Base-by-base conservation (phyloP, 1,140 invertebrate genomes). In the Bombus superbus region DNA sequence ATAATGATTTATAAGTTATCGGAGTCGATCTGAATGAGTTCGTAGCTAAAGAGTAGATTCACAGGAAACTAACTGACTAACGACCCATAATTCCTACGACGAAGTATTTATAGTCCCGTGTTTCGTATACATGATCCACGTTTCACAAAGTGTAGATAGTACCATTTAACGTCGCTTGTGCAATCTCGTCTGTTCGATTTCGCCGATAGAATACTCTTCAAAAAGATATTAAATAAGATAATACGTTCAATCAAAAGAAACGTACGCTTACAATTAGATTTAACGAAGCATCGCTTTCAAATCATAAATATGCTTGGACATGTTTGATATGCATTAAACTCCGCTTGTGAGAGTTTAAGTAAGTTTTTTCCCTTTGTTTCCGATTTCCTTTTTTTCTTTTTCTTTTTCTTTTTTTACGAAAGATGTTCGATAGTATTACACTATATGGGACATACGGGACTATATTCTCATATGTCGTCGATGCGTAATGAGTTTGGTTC, bases 1-100 rank as follows among this genome's bases (percentile, higher is more conserved):
- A 13, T 68, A 78, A 81, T 69, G 64, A 86, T 82, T 78, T 42
- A 89, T 78, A 42, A 89, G 42, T 76, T 72, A 72, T 74, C 73
- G 38, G 10, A 44, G 15, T 25, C 25, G 35, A 32, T 64, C 32
- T 22, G 15, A 9, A 22, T 4, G 44, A 35, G 66, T 25, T 18
- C 32, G 25, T 28, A 44, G 47, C 1, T 15, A 32, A n/a, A 32
- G 40, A 66, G 1, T 28, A 47, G 32, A 44, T 32, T 68, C 44
- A 13, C 5, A 1, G 32, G 15, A 22, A 35, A 68, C 35, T 18
- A 38, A 53, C 53, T 18, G 9, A 5, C 28, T 83, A 83, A 83
- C 32, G 53, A 64, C 15, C 68, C 22, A n/a, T 42, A 40, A 81
- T 62, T 40, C 25, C 18, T 22, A 9, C 10, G 18, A 73, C n/a